Evolutionary conservation across 2,888 invertebrate genomes (phyloP), one percentile per base, ranked within the genome.

Genomic region (Drosophila nigricruria): DNA sequence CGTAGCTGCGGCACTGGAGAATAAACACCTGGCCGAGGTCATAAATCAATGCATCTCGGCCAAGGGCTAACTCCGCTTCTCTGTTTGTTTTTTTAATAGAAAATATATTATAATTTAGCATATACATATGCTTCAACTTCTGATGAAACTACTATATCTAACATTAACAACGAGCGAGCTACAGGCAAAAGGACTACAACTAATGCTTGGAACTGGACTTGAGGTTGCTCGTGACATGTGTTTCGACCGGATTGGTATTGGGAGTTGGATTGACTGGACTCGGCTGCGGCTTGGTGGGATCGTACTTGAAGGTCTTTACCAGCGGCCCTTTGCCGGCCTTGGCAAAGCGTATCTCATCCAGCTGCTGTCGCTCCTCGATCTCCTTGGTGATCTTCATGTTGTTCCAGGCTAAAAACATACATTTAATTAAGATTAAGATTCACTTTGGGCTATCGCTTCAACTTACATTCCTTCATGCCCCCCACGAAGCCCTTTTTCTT

Each of bases 1-100:
- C 77, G 98, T 99, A 0, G 98, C 99, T 0, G 99, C 99, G 0
- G 99, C 99, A 0, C 93, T 99, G 73, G 99, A 99, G 93, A 99
- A 99, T 92, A 94, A 95, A 23, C 96, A 98, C 91, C 94, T 99
- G 0, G 95, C 98, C 38, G 96, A 97, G 92, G 98, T 99, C 16
- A 98, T 99, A 8, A 99, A 99, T 92, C 97, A 98, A 90, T 99
- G 99, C 92, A 95, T 98, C 38, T 78, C 92, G 5, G 60, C 78
- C 0, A 89, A 75, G 63, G 78, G 81, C 42, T 88, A 73, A 84
- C 38, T 50, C 9, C 1, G 9, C 20, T 50, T 53, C 25, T 49
- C 45, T 30, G 5, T 38, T 36, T 76, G 45, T 27, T 45, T 57
- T 20, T 70, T 64, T 57, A 64, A 69, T 73, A 81, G 49, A 82